Percentiles rank a stretch among this genome's conserved stretches.
phyloP scores from a whole-genome alignment of 1,140 invertebrate genomes.

The Platorchestia sp. region DNA sequence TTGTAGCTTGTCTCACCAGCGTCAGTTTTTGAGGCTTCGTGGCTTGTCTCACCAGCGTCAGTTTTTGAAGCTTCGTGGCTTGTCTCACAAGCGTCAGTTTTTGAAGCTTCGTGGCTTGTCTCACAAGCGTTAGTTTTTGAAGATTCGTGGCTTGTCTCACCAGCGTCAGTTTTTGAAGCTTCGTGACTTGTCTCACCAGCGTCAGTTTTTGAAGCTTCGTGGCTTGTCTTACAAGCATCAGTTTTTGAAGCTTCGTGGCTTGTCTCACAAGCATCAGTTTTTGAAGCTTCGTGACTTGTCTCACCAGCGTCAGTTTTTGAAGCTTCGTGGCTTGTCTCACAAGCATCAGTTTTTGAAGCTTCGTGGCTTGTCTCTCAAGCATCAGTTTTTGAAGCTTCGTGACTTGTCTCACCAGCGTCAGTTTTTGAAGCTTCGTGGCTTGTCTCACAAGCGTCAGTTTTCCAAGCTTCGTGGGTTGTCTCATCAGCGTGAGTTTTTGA shows the following conservation, averaged over 20 bases:
- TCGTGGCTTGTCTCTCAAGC: background rate
- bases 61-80: background rate
- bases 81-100: background rate
- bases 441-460: background rate
- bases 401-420: too few species aligned
- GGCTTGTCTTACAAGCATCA: background rate
- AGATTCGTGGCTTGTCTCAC: background rate
- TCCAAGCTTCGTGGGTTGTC: too few species aligned
- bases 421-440: background rate
- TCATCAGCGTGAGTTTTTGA: background rate
- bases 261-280: background rate
- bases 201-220: background rate
- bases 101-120: too few species aligned
- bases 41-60: background rate
- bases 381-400: background rate
- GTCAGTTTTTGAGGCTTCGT: background rate
- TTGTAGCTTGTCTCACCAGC: background rate
- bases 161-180: background rate
- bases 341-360: background rate
- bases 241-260: background rate
- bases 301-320: background rate
- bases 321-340: background rate
- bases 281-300: background rate
- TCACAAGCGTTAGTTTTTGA: too few species aligned
- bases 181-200: too few species aligned